Conservation (phyloP, 2,797 vertebrate genomes). For the Takifugu rubripes region DNA sequence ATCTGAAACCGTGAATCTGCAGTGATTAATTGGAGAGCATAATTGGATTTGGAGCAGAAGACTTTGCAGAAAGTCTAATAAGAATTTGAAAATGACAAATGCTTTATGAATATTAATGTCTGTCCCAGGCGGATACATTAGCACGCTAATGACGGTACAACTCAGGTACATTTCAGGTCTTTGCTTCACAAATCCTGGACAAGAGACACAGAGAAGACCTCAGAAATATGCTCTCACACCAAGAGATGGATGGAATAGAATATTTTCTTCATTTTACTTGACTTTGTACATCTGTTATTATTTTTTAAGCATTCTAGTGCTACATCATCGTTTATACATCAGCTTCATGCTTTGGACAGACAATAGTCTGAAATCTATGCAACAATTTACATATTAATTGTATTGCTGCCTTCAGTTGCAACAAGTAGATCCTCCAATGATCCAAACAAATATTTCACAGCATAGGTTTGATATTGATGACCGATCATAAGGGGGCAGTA, state of each 20-base stretch:
- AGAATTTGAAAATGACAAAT: conserved; percentile 55
- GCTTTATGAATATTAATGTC: conserved; percentile 44
- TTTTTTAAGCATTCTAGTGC: background rate
- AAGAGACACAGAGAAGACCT: conserved; percentile 5
- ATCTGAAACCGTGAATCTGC: conserved; percentile 28
- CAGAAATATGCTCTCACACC: background rate
- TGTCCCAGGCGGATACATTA: conserved; percentile 37
- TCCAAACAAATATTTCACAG: too few species aligned
- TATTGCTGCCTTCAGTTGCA: too few species aligned
- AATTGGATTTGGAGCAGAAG: conserved; percentile 52
- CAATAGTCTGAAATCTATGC: too few species aligned
- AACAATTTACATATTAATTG: too few species aligned
- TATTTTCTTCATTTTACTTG: too few species aligned
- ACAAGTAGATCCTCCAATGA: too few species aligned
- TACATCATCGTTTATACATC: too few species aligned
- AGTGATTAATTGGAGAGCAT: conserved; percentile 55
- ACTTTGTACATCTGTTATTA: background rate
- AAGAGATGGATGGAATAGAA: background rate
- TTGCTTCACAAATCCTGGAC: conserved; percentile 10
- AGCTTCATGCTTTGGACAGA: too few species aligned
- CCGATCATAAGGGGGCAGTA: too few species aligned
- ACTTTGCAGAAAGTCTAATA: conserved; percentile 37
- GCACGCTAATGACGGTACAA: conserved; percentile 2
- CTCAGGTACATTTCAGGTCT: conserved; percentile 15
- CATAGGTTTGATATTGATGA: too few species aligned